These are phyloP conservation scores for Diacarnus erythraeanus DNA, from an alignment of 37 sponge, comb jelly and placozoan genomes.

Conservation along the genomic window DNA sequence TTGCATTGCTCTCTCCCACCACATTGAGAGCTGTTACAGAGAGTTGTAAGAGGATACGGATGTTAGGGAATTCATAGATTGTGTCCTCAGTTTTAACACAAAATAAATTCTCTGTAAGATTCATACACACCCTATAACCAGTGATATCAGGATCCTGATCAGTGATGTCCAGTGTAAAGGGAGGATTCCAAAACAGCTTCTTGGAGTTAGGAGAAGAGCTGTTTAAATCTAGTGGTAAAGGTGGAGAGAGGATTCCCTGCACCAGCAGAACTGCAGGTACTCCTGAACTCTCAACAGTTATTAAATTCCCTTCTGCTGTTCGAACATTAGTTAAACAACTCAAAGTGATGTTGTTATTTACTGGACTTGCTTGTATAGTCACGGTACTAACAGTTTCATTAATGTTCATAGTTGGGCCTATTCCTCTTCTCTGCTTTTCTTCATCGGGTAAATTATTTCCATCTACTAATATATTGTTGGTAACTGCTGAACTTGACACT, in stretches of 20 bases:
- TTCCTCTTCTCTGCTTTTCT: background rate
- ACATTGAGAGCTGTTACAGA: constrained; percentile 20
- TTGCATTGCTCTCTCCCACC: constrained; percentile 18
- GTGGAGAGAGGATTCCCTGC: background rate
- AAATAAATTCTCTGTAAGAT: background rate
- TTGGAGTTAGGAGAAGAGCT: background rate
- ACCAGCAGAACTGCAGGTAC: background rate
- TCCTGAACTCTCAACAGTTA: background rate
- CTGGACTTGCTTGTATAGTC: background rate
- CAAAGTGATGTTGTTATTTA: background rate
- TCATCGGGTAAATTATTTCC: background rate
- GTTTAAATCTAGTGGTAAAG: background rate
- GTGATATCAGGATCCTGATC: constrained; percentile 12
- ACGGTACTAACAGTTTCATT: background rate
- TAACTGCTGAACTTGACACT: background rate
- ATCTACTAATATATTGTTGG: background rate
- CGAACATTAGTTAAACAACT: background rate
- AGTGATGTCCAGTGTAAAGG: constrained; percentile 11
- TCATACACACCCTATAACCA: constrained; percentile 10
- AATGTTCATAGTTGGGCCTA: background rate
- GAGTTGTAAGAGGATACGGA: constrained; percentile 8
- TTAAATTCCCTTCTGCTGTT: background rate
- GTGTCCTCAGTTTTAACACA: background rate
- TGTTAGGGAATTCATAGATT: background rate
- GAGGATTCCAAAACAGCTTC: constrained; percentile 5